Evolutionary conservation across 2,113 vertebrate species (phyloP), one percentile per base, ranked within the genome.

Genomic region (Riparia riparia): DNA sequence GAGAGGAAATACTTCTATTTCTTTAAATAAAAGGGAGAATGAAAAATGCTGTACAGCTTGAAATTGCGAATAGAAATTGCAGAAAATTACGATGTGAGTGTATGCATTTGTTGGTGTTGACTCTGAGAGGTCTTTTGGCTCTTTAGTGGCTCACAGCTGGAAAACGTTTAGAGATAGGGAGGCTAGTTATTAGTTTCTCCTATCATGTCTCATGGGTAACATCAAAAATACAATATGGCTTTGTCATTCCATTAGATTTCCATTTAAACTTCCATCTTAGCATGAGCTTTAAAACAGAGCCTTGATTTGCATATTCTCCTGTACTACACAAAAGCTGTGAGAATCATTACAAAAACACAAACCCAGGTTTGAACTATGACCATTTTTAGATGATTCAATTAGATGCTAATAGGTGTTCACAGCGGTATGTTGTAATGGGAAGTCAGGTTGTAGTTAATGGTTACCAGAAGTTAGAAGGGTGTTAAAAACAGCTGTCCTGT

Each of bases 361-460:
- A 70, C 69, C 37, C 25, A 12, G 80, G 64, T 69, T 94, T 97
- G 92, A 93, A 63, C 95, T 81, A 93, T 83, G 82, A 68, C 74
- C 65, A 39, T 70, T 81, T 94, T 82, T 69, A 85, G 93, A 78
- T 95, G 60, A 83, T 95, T 96, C 95, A 95, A 94, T 95, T 97
- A 97, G 93, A 89, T 91, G 61, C 83, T 94, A 96, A 96, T 96
- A 97, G 88, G 64, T 85, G 86, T 93, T 95, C 79, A 45, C 64
- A 89, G 94, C 92, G 88, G 93, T 87, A 86, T 89, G 92, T 77
- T 84, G 81, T 88, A 82, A 94, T 85, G 90, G 92, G 95, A 97
- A 96, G 85, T 94, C 84, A 94, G 96, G 93, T 91, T 97, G 94
- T 90, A 95, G 88, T 93, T 97, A 97, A 93, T 95, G 86, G 91